phyloP scores from a whole-genome alignment of 2,113 vertebrate genomes.

The Cepphus grylle region DNA sequence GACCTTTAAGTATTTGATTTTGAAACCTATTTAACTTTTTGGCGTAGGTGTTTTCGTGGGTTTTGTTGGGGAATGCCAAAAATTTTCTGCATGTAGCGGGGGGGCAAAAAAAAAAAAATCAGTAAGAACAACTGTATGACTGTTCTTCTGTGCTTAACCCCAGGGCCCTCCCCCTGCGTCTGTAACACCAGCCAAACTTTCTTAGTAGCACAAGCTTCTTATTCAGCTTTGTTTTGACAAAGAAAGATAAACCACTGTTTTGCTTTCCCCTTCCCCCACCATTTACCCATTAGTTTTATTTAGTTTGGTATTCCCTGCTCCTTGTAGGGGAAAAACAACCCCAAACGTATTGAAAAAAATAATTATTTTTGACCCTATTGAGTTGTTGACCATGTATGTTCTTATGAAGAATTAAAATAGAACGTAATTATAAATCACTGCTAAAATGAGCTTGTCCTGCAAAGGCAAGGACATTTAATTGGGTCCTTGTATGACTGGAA shows the following conservation, averaged over 20 bases:
- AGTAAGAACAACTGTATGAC: not conserved
- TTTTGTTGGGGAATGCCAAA: slow-evolving; percentile 47
- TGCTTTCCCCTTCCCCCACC: not conserved
- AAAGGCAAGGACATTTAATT: slow-evolving; percentile 38
- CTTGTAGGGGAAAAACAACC: not conserved
- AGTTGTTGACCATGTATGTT: not conserved
- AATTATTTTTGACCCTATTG: not conserved
- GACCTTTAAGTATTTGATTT: slow-evolving; percentile 34
- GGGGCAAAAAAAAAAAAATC: not conserved
- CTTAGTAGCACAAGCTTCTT: slow-evolving; percentile 53
- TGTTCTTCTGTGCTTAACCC: not conserved
- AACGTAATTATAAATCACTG: slow-evolving; percentile 30
- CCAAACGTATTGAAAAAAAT: not conserved
- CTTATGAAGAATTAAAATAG: slow-evolving; percentile 20
- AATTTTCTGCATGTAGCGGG: not conserved
- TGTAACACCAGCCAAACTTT: not conserved
- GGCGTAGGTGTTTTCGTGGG: slow-evolving; percentile 58
- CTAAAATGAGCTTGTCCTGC: slow-evolving; percentile 9
- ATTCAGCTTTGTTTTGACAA: slow-evolving; percentile 61
- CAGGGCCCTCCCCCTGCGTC: not conserved
- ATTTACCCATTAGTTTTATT: not conserved
- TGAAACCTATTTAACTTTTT: slow-evolving; percentile 23
- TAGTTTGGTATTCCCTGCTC: not conserved
- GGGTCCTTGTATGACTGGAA: slow-evolving; percentile 45
- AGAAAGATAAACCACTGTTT: slow-evolving; percentile 60